phyloP scores from a whole-genome alignment of 2,797 vertebrate genomes.

The Cynodonichthys magdalenae region DNA sequence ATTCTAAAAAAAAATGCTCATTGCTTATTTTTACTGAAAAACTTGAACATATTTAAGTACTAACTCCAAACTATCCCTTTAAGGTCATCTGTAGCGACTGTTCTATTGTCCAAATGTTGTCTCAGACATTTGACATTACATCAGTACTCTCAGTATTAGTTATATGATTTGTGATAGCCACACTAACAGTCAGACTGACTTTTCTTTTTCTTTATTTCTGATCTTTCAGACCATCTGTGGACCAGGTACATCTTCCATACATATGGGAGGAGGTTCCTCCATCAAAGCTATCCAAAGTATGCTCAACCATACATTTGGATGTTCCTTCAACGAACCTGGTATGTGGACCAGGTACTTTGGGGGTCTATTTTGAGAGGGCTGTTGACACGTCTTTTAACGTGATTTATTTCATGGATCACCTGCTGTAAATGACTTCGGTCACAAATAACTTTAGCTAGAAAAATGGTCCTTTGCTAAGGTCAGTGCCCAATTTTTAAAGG shows the following conservation, averaged over 20 bases:
- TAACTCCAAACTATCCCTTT: no score
- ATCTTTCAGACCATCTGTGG: constrained; percentile 14
- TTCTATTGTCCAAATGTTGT: no score
- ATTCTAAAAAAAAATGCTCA: no score
- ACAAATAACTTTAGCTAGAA: constrained; percentile 72
- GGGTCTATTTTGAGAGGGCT: constrained; percentile 74
- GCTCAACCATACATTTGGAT: constrained; percentile 54
- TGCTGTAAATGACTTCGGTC: constrained; percentile 67
- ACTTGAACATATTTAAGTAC: no score
- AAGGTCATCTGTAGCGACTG: no score
- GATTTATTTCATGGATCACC: constrained; percentile 75
- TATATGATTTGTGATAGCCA: no score
- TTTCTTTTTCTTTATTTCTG: neutral
- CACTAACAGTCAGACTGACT: no score
- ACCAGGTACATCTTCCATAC: constrained; percentile 2
- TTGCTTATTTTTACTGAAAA: no score
- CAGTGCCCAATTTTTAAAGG: neutral
- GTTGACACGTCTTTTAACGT: constrained; percentile 76
- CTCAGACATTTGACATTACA: no score
- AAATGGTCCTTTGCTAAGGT: constrained; percentile 8
- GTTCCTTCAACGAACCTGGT: constrained; percentile 63
- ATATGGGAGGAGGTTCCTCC: constrained; percentile 24
- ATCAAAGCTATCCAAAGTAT: constrained; percentile 45
- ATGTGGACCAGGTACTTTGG: constrained; percentile 74
- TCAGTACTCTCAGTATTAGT: no score